Percentiles rank a stretch among this genome's conserved stretches.
phyloP scores from a whole-genome alignment of 2,113 vertebrate genomes.

The Channa argus region DNA sequence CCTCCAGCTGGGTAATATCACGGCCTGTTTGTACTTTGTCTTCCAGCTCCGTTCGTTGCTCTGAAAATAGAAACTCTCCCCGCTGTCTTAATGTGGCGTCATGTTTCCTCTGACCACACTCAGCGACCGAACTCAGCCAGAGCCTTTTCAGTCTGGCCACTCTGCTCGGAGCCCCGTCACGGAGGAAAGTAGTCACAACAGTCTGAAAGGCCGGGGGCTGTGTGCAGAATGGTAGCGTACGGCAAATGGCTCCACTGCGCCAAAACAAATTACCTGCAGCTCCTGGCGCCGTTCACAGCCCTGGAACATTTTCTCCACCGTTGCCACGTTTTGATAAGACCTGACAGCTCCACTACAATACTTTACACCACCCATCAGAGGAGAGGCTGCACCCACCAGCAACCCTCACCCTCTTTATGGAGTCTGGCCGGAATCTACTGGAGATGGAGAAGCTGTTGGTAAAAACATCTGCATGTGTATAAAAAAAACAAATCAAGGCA shows the following conservation, averaged over 20 bases:
- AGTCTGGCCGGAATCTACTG: no score
- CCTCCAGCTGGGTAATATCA: background rate
- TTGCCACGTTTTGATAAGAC: conserved; percentile 45
- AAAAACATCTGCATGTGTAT: no score
- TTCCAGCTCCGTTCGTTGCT: background rate
- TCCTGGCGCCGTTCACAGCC: conserved; percentile 28
- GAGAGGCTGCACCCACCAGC: background rate
- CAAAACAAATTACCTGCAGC: conserved; percentile 54
- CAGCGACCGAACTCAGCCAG: conserved; percentile 7
- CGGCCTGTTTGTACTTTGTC: background rate
- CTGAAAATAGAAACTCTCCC: background rate
- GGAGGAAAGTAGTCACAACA: conserved; percentile 36
- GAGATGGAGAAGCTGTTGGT: no score
- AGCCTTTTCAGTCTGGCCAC: background rate
- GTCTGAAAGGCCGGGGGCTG: conserved; percentile 22
- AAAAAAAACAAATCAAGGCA: no score
- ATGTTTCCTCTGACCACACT: background rate
- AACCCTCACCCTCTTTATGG: background rate
- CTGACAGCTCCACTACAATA: conserved; percentile 38
- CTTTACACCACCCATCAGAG: conserved; percentile 6
- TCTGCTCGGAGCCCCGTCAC: conserved; percentile 10
- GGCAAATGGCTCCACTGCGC: conserved; percentile 43
- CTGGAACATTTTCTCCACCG: conserved; percentile 39
- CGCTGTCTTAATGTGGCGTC: no score
- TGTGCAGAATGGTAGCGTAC: conserved; percentile 3